Evolutionary conservation across 2,113 vertebrate genomes (phyloP), one percentile per base, ranked within the genome.

Genomic region (Oryzias woworae): DNA sequence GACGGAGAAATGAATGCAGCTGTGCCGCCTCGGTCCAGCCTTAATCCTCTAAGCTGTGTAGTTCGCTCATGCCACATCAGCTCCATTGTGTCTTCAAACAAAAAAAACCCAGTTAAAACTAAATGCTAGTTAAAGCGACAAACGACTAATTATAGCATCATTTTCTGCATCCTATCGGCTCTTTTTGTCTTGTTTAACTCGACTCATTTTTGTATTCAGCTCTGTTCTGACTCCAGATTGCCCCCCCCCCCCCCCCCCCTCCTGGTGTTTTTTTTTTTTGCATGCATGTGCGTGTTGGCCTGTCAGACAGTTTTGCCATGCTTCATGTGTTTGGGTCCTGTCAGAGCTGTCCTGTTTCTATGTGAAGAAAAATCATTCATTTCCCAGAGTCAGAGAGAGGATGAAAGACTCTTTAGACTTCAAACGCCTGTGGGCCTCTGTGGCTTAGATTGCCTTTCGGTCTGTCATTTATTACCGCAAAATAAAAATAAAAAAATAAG

Each of bases 381-480:
- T 86, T 88, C 75, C 66, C 75, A 71, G 75, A 85, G 80, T 83
- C 67, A 20, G 20, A 20, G 20, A 20, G 75, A 86, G 82, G 87
- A 86, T 89, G 87, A 90, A 86, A 83, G 87, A 82, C 84, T 88
- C 84, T 90, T 89, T 88, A 81, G 87, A 87, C 88, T 87, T 90
- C 87, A 88, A 87, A 89, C 83, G 84, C 84, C 77, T 73, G 77
- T 71, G 85, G 87, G 82, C 77, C 84, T 83, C 84, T 82, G 87
- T 65, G 79, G 82, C 80, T 90, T 75, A 84, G 77, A 87, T 87
- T 83, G 81, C 82, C 82, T 87, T 71, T 70, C 69, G 74, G 83
- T 77, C 75, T 83, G 86, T 83, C 82, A 72, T 82, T 82, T 85
- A 83, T 85, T 81, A 58, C 62, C 64, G 65, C 14, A 51, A 64